phyloP scores from a whole-genome alignment of 2,888 invertebrate species.

The Tenthredo distinguenda region DNA sequence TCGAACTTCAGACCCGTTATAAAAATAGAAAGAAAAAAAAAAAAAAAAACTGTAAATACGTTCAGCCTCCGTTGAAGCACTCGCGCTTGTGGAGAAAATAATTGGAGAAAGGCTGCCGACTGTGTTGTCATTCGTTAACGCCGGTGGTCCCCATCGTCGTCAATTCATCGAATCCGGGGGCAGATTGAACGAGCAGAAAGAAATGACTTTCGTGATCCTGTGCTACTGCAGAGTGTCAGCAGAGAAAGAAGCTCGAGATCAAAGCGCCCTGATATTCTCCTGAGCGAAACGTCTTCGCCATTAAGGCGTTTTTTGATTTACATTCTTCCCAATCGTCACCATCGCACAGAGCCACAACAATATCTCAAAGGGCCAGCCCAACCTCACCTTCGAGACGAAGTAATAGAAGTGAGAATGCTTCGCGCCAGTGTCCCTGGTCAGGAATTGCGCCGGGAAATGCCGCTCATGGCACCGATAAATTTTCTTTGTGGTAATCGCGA shows the following conservation, averaged over 20 bases:
- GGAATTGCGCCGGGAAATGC: not conserved
- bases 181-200: conserved; percentile 6
- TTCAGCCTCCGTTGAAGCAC: not conserved
- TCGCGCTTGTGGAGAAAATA: not conserved
- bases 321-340: not conserved
- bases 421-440: not conserved
- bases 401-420: conserved; percentile 1
- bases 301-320: not conserved
- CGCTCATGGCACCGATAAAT: conserved; percentile 2
- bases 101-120: not conserved
- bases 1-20: not conserved
- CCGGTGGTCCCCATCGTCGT: not conserved
- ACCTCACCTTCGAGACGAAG: not conserved
- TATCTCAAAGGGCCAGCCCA: conserved; percentile 14
- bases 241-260: not conserved
- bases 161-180: not conserved
- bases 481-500: conserved; percentile 1
- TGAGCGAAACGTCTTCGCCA: not conserved
- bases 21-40: not conserved
- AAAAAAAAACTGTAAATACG: not conserved
- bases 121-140: conserved; percentile 15
- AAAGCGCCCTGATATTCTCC: not conserved
- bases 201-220: conserved; percentile 3
- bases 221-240: not conserved
- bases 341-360: not conserved